Evolutionary conservation across 2,797 vertebrate genomes (phyloP), one percentile per base, ranked within the genome.

Genomic region (Malurus splendens): DNA sequence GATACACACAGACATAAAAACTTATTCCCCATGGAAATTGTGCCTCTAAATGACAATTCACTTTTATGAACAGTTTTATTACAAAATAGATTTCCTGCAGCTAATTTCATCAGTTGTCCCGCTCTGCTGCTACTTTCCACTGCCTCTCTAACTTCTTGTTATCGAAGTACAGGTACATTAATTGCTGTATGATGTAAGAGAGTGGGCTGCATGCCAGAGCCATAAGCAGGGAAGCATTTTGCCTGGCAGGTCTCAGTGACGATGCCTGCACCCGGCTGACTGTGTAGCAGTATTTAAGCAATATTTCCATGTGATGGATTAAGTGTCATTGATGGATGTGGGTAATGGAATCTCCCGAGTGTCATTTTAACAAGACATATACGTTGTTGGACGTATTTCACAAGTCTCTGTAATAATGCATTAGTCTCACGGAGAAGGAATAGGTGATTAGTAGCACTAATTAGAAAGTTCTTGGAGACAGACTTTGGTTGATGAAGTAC

Each of bases 361-460:
- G 79, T 96, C 96, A 95, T 96, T 96, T 93, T 94, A 95, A 94
- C 91, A 95, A 96, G 96, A 95, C n/a, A 1, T 95, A 93, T 95
- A 91, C 77, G 90, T 94, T 96, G 95, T 94, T 94, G 93, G 89
- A 94, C 4, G 81, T 94, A 95, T 96, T 96, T 95, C 94, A 93
- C 93, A 83, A 91, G 95, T 90, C 92, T 89, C 59, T 78, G 73
- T 55, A 84, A 93, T 96, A 95, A 96, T 88, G 78, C 93, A 92
- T 93, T 75, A 86, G 83, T 89, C 80, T 95, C 77, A 68, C 77
- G 48, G 87, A 94, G 94, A 93, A 94, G 90, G 94, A 96, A 93
- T 92, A 94, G 93, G 94, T 96, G 96, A 97, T 97, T 95, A 97
- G 96, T 94, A 95, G 94, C 90, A 94, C 96, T 97, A 97, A 96